Conservation (phyloP, 2,888 invertebrate species). For the Antheraea yamamai region DNA sequence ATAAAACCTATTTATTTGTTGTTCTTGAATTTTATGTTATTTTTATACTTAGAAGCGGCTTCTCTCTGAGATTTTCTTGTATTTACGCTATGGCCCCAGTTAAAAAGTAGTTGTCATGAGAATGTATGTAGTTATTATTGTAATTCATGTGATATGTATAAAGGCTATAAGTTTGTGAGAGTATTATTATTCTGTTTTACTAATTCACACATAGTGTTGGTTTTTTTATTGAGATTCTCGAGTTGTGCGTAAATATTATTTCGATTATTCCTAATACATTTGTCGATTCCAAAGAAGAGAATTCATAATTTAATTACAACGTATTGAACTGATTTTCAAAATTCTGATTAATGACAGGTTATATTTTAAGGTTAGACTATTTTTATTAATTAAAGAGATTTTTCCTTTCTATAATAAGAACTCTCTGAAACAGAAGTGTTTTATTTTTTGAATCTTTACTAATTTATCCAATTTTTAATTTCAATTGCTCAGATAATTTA, state of each 20-base stretch:
- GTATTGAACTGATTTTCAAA: neutral
- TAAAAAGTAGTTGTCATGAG: slow-evolving; percentile 48
- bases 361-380: neutral
- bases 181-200: slow-evolving; percentile 42
- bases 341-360: no score
- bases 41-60: slow-evolving; percentile 43
- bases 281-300: neutral
- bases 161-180: slow-evolving; percentile 65
- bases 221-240: slow-evolving; percentile 22
- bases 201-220: slow-evolving; percentile 37
- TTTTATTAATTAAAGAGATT: neutral
- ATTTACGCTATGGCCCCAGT: slow-evolving; percentile 55
- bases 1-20: slow-evolving; percentile 40
- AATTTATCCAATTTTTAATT: neutral
- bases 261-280: neutral
- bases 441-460: slow-evolving; percentile 1
- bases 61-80: slow-evolving; percentile 37
- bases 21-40: slow-evolving; percentile 38
- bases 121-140: slow-evolving; percentile 59
- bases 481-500: neutral
- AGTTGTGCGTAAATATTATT: slow-evolving; percentile 4
- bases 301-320: neutral
- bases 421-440: neutral
- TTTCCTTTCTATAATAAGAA: neutral
- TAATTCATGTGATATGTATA: slow-evolving; percentile 72